Conservation (phyloP, 2,797 vertebrate genomes). For the Acestrorhynchus altus region DNA sequence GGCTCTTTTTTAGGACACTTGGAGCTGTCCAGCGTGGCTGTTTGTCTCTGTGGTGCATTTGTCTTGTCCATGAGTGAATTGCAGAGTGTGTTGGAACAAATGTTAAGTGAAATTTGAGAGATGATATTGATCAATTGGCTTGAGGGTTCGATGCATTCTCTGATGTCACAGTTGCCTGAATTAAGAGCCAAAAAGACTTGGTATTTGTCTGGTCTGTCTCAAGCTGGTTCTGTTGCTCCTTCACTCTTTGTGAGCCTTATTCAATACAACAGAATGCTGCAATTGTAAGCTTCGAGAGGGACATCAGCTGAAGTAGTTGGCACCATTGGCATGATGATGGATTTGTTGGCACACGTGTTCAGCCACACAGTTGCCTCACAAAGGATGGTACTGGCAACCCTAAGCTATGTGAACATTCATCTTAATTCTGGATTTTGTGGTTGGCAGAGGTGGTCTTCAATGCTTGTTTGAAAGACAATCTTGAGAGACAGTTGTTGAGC, state of each 20-base stretch:
- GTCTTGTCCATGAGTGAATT: neutral
- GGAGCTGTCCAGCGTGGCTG: constrained; percentile 16
- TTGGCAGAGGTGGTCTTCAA: no score
- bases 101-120: neutral
- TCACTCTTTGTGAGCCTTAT: neutral
- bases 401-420: neutral
- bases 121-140: neutral
- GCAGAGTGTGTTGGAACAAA: neutral
- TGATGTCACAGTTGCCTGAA: neutral
- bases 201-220: neutral
- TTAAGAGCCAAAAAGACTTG: neutral
- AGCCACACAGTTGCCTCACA: neutral
- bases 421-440: no score
- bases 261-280: neutral
- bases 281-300: neutral
- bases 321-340: neutral
- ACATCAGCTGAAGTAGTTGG: neutral
- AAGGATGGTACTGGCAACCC: neutral
- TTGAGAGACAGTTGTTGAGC: no score
- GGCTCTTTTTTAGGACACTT: constrained; percentile 46
- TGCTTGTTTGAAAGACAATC: neutral
- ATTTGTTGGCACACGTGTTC: neutral
- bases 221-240: neutral
- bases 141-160: neutral
- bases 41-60: neutral